phyloP scores from a whole-genome alignment of 2,888 invertebrate species.

The Harpalus rubripes region DNA sequence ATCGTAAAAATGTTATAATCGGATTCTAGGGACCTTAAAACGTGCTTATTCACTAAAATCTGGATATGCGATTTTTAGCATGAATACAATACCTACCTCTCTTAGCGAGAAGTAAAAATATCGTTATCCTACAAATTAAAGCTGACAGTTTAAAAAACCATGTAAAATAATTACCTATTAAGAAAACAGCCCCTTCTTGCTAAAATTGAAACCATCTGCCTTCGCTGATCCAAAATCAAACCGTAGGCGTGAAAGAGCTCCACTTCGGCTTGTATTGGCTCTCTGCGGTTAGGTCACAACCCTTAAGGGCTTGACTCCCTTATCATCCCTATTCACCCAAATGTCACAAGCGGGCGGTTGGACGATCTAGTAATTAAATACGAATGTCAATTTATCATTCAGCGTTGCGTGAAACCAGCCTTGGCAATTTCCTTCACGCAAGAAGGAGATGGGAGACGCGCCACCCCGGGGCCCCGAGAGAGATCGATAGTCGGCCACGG shows the following conservation, averaged over 20 bases:
- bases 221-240: neutral
- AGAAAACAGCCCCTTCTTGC: neutral
- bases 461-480: neutral
- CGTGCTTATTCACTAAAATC: too few species aligned
- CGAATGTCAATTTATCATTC: slow-evolving; percentile 66
- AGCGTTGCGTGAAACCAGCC: slow-evolving; percentile 64
- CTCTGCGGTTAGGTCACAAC: slow-evolving; percentile 1
- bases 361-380: slow-evolving; percentile 61
- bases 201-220: neutral
- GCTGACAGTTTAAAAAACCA: too few species aligned
- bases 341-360: slow-evolving; percentile 41
- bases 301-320: slow-evolving; percentile 10
- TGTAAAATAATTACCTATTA: neutral
- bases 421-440: slow-evolving; percentile 54
- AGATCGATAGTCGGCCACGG: neutral
- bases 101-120: too few species aligned
- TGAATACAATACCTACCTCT: too few species aligned
- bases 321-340: slow-evolving; percentile 38
- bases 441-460: slow-evolving; percentile 1
- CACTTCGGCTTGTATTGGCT: slow-evolving; percentile 5
- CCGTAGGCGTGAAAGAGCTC: neutral
- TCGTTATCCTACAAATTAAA: too few species aligned
- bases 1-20: too few species aligned
- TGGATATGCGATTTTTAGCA: too few species aligned
- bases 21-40: too few species aligned